Base-by-base conservation (phyloP, 1,140 invertebrate species). In the Lasioglossum albipes region DNA sequence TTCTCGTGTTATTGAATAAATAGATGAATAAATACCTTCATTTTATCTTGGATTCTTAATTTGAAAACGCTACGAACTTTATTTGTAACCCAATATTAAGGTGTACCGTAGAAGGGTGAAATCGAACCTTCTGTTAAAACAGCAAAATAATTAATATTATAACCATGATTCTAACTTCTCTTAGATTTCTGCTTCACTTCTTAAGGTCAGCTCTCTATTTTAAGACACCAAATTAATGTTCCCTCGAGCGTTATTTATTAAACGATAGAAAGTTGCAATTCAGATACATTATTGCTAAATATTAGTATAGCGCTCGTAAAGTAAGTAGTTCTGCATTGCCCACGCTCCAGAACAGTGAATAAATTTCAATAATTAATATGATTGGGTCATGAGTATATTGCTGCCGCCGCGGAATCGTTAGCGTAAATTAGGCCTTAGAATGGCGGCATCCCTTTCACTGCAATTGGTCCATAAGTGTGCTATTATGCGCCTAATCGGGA, bases 371-470 rank as follows among this genome's bases (percentile, higher is more conserved):
- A 16, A 54, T 52, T 41, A 41, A 54, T 12, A 27, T 12, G 31
- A 54, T 31, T 54, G 73, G 20, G n/a, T 66, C 27, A 62, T 66
- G 22, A 36, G 42, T 16, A 6, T 49, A 49, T 49, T 6, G 62
- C 20, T 16, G 62, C 52, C 65, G 20, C 42, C 20, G 64, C 27
- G 7, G 31, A 31, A 52, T 66, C 45, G 73, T 75, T 66, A 66
- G 20, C 20, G 62, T 66, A 41, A 75, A 41, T 75, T 27, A 75
- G 27, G 10, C 7, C 22, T 16, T 5, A 2, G 42, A 54, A 75
- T 66, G 52, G 45, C 6, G 52, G 36, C 45, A 52, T 49, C 42
- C 7, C 45, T 75, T 65, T 65, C 61, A 65, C 20, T 36, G 22
- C 13, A 31, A 16, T 9, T 7, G 4, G 20, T 41, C 2, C 0